A percentile compares a stretch with the other conserved stretches of the same genome.
Evolutionary conservation across 1,140 invertebrate genomes (phyloP).

Genomic region (Lucilia cuprina): DNA sequence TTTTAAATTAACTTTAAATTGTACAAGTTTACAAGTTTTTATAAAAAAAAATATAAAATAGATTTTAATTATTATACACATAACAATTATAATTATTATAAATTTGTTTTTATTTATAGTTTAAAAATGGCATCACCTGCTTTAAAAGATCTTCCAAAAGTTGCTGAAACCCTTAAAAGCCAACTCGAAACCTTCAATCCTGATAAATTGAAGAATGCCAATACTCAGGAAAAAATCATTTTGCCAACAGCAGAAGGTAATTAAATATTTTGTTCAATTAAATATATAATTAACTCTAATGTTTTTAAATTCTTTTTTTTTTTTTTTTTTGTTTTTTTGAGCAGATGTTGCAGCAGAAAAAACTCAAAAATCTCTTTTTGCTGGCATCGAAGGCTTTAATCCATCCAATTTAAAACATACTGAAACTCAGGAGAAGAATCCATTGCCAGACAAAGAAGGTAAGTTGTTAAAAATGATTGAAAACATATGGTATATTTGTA

Average conservation of each 20-base stretch:
- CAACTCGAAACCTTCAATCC: conserved; percentile 87
- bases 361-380: conserved; percentile 82
- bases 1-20: no score
- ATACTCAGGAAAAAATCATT: conserved; percentile 85
- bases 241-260: conserved; percentile 87
- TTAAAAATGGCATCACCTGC: conserved; percentile 67
- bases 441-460: conserved; percentile 95
- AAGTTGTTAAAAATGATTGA: conserved; percentile 51
- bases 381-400: conserved; percentile 86
- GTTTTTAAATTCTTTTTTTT: no score
- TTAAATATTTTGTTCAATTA: background rate
- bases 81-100: background rate
- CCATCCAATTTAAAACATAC: conserved; percentile 86
- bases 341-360: conserved; percentile 89
- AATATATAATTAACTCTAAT: background rate
- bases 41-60: no score
- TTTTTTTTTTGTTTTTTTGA: conserved; percentile 39
- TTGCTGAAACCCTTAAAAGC: conserved; percentile 84
- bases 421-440: conserved; percentile 91
- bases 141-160: conserved; percentile 88
- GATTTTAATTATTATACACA: no score
- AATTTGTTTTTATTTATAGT: conserved; percentile 22
- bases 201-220: conserved; percentile 81
- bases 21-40: no score
- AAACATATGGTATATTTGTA: background rate